Base-by-base conservation (phyloP, 2,797 vertebrate species). In the Anomalospiza imberbis region DNA sequence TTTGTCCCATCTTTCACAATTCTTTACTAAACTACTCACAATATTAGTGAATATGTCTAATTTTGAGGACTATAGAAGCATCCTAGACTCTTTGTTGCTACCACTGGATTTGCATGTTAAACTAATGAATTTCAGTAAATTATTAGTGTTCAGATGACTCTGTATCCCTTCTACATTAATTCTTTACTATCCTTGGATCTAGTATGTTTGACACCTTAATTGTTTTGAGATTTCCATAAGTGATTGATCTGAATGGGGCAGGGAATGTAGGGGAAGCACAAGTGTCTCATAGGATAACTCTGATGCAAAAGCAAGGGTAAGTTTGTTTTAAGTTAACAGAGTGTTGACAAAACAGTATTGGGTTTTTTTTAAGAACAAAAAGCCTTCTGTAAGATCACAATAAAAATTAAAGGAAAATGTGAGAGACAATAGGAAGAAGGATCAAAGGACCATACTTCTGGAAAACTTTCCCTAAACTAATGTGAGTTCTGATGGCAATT, bases 21-120 rank as follows among this genome's bases (percentile, higher is more conserved):
- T 63, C 92, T 93, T 92, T 75, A 79, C 91, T 94, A 92, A 95
- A 88, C 45, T 67, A 58, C 34, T 47, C 66, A 62, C 88, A 60
- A 17, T 74, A 4, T 48, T 72, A 45, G 84, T 87, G 44, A 74
- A 48, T 53, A n/a, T 73, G 14, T 54, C 34, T 88, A 22, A 11
- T 80, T 88, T 53, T 92, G 90, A 97, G 89, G 91, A 94, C 89
- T 96, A 44, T 85, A 93, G 75, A 84, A 95, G 77, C 93, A 91
- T 96, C 67, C 84, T 68, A 55, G 21, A 77, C 40, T 26, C n/a
- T 63, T 14, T 67, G 14, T 53, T 89, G n/a, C 32, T 67, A 61
- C 42, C 10, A 48, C 10, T 63, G 44, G 29, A 60, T 88, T 67
- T 85, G 28, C 61, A 80, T 47, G 16, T 74, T 79, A 73, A 86